These are phyloP conservation scores for Drosophila bunnanda DNA, from an alignment of 2,888 invertebrate genomes.

Conservation along the genomic window DNA sequence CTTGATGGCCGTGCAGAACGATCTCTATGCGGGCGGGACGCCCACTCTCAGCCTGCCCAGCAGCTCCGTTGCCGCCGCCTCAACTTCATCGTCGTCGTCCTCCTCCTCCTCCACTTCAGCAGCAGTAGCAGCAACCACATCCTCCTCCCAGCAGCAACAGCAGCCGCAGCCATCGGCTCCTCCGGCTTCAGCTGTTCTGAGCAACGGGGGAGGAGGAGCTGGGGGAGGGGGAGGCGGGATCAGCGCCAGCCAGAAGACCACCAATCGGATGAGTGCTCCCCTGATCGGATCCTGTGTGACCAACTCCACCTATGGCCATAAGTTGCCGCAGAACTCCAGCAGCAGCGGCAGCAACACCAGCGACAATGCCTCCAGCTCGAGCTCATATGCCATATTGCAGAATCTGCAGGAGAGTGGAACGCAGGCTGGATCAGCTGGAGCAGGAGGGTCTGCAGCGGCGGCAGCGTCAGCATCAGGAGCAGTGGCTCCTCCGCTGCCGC, in stretches of 20 bases:
- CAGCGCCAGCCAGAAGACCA: constrained; percentile 75
- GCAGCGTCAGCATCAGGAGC: constrained; percentile 77
- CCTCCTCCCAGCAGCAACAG: constrained; percentile 47
- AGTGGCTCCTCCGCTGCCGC: constrained; percentile 86
- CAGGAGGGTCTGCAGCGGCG: constrained; percentile 15
- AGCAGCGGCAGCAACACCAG: constrained; percentile 73
- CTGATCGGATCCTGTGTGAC: constrained; percentile 76
- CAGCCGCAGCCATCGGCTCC: constrained; percentile 78
- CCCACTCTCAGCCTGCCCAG: constrained; percentile 77
- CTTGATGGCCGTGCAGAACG: constrained; percentile 84
- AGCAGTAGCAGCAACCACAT: constrained; percentile 44
- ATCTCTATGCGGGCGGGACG: constrained; percentile 80
- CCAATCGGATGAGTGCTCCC: constrained; percentile 84
- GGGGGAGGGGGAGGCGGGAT: constrained; percentile 9
- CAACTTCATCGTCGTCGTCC: constrained; percentile 36
- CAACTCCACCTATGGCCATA: constrained; percentile 71
- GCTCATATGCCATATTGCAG: constrained; percentile 82
- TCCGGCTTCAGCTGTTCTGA: constrained; percentile 73
- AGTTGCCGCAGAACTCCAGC: constrained; percentile 71
- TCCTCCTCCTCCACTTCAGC: constrained; percentile 50
- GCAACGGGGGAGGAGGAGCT: constrained; percentile 51
- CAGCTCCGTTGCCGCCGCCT: constrained; percentile 48
- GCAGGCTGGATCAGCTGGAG: constrained; percentile 2
- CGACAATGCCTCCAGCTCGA: constrained; percentile 76
- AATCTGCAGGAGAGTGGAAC: constrained; percentile 73